Conservation (phyloP, 2,888 invertebrate genomes). For the Chymomyza amoena region DNA sequence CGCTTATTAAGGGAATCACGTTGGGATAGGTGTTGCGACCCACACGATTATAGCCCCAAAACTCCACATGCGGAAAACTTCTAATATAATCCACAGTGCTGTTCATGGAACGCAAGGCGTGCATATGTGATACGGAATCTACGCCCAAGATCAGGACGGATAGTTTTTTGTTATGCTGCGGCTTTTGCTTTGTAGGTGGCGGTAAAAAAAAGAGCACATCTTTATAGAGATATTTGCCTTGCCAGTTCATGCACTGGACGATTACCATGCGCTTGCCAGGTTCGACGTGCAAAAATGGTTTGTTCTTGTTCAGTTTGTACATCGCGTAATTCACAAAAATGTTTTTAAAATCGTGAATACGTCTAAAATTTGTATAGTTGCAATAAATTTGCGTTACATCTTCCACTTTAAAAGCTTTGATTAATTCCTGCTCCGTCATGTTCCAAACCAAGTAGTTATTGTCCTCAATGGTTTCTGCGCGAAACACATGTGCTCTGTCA, state of each 20-base stretch:
- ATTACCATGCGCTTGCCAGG: not conserved
- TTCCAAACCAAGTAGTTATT: not conserved
- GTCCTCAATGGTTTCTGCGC: not conserved
- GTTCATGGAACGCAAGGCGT: constrained; percentile 90
- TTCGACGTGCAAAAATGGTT: not conserved
- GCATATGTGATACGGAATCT: constrained; percentile 89
- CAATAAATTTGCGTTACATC: not conserved
- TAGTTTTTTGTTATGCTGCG: constrained; percentile 48
- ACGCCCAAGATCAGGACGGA: constrained; percentile 88
- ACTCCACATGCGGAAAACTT: constrained; percentile 80
- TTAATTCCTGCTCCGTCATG: not conserved
- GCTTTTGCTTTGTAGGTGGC: constrained; percentile 1
- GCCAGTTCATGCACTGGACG: not conserved
- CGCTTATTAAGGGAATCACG: constrained; percentile 87
- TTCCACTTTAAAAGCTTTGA: not conserved
- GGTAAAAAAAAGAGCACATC: constrained; percentile 28
- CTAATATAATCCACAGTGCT: constrained; percentile 82
- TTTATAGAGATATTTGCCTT: constrained; percentile 4
- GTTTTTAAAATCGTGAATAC: not conserved
- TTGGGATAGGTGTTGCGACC: constrained; percentile 95
- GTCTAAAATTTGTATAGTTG: not conserved
- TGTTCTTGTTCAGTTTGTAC: not conserved
- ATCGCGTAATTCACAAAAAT: not conserved
- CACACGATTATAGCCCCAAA: constrained; percentile 92
- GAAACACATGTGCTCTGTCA: not conserved